These are phyloP conservation scores for Parnassius orleans DNA, from an alignment of 2,888 invertebrate species.

Conservation along the genomic window DNA sequence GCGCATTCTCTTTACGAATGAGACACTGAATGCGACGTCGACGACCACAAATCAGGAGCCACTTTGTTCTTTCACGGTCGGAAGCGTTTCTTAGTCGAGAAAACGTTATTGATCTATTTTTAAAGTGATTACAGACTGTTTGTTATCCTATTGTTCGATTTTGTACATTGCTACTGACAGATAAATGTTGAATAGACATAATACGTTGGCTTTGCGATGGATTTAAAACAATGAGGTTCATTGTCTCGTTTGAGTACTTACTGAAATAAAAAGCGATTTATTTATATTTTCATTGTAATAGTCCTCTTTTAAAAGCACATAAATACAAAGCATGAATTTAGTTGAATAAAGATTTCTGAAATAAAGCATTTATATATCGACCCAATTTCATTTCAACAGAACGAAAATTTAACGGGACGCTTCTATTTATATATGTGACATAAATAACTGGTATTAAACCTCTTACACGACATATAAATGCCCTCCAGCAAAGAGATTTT, in stretches of 20 bases:
- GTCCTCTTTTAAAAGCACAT: neutral
- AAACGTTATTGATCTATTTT: slow-evolving; percentile 61
- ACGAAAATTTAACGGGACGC: neutral
- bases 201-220: slow-evolving; percentile 2
- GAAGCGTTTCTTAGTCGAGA: slow-evolving; percentile 52
- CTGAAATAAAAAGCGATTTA: neutral
- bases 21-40: slow-evolving; percentile 55
- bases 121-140: slow-evolving; percentile 61
- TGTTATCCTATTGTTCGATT: slow-evolving; percentile 55
- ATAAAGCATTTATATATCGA: no score
- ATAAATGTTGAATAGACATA: slow-evolving; percentile 42
- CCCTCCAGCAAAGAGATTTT: slow-evolving; percentile 20
- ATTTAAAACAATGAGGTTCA: slow-evolving; percentile 10
- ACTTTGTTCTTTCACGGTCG: slow-evolving; percentile 71
- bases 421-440: slow-evolving; percentile 6
- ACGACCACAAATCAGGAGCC: slow-evolving; percentile 71
- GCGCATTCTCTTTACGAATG: slow-evolving; percentile 60
- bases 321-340: neutral
- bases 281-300: neutral
- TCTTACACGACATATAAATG: slow-evolving; percentile 20
- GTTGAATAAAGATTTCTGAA: no score
- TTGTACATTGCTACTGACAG: slow-evolving; percentile 41
- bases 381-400: no score
- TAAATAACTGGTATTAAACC: slow-evolving; percentile 22
- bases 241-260: neutral